Evolutionary conservation across 2,797 vertebrate genomes (phyloP), one percentile per base, ranked within the genome.

Genomic region (Triplophysa bombifrons): DNA sequence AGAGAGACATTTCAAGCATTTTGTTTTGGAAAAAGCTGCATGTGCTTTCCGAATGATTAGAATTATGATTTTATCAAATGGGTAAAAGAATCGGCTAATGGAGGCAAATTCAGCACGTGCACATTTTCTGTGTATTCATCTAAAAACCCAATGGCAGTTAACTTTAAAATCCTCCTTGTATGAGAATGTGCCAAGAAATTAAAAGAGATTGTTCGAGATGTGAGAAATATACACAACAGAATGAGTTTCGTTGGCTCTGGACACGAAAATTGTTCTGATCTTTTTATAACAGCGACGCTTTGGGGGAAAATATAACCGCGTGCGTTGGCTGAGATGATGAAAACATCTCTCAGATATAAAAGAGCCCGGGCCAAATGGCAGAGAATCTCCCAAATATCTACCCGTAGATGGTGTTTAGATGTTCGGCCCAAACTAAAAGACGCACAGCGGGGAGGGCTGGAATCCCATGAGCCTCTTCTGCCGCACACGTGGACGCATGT

Each of bases 91-190:
- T 46, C 12, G 9, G 2, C 9, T 46, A 13, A 11, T 46, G 12
- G 10, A 13, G 44, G 44, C 12, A 22, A n/a, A 56, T 20, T 22
- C n/a, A 55, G 53, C 44, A 11, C 27, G 4, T 3, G 27, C 27
- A 30, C 27, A 30, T 30, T 30, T 30, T 30, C 27, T 30, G 27
- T 4, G 27, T 30, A 30, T 30, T 11, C 46, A 48, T 48, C 44
- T 46, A 13, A 46, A 84, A 89, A 77, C 83, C 56, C 75, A 77
- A 82, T 7, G n/a, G 74, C 86, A 87, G 72, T 81, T 83, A 87
- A 82, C 83, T 86, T 80, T 85, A 80, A 88, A 88, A 88, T 85
- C 20, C 84, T 86, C 86, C 88, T 88, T 85, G 84, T 34, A 13
- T 87, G 84, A 81, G 84, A 8, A 50, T 20, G n/a, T 27, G 76